Evolutionary conservation across 2,888 invertebrate genomes (phyloP), one percentile per base, ranked within the genome.

Genomic region (Alloscopus bannaensis): DNA sequence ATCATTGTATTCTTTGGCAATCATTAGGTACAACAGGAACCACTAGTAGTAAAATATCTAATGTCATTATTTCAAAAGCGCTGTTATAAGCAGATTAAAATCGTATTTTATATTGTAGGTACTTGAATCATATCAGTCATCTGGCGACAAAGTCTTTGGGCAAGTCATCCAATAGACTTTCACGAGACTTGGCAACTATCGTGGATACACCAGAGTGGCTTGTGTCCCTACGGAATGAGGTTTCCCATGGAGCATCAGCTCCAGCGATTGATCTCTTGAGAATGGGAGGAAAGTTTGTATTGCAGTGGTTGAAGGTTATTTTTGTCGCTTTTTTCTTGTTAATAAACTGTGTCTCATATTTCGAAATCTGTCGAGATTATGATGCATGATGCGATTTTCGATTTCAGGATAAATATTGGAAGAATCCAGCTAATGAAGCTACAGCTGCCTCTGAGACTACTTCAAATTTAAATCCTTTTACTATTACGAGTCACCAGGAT

Each of bases 141-240:
- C 87, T 90, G 66, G 90, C 91, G 84, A 73, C 80, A 6, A 36
- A 70, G 6, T 60, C 83, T 4, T 42, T 81, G 4, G 81, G 81
- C 8, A 68, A 71, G 45, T 24, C 66, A 3, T 70, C 72, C 0
- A 69, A 75, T 16, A 40, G 73, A 20, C 70, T 80, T 3, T 69
- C 84, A 22, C 90, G 92, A 80, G 89, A 90, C 86, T 91, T 92
- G 36, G 93, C 93, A 0, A 90, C 90, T 81, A 90, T 91, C 87
- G 88, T 93, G 76, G 92, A 92, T 50, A 91, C 95, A 47, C 95
- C 95, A 0, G 91, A 92, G 80, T 95, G 95, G 94, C 90, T 96
- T 73, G 92, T 95, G 4, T 92, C 93, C 83, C 88, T 95, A 66
- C 90, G 95, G 68, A 95, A 96, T 87, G 92, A 94, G 82, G 91